Evolutionary conservation across 2,888 invertebrate genomes (phyloP), one percentile per base, ranked within the genome.

Genomic region (Electrophaes corylata): DNA sequence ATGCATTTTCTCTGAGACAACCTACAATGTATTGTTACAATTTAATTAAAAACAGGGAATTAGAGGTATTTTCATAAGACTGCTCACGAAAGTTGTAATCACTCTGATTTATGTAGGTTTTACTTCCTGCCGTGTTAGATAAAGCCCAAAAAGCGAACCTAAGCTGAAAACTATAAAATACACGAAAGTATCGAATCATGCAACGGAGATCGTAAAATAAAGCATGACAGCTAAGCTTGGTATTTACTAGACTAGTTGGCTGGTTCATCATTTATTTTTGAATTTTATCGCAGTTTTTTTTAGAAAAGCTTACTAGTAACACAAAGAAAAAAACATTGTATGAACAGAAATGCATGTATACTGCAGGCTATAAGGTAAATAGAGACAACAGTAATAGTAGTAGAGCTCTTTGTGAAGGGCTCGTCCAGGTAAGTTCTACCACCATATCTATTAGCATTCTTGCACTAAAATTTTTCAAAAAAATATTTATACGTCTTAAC

Each of bases 161-260:
- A 35, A 20, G 33, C 56, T 18, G 43, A 61, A 62, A 63, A 64
- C 64, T 71, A 65, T 64, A 65, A 61, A 61, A 64, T 48, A 52
- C 57, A 59, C 57, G 57, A 63, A 66, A 65, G 62, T 67, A 71
- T 60, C 58, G 57, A 52, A 69, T 61, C 75, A 75, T 72, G 75
- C 75, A 57, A 73, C 60, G 54, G 59, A 55, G 53, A 66, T 64
- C 66, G 58, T 64, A 66, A 66, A 69, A 66, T 65, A 52, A 64
- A 61, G 57, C 54, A 44, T 43, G 31, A 26, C 12, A 31, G 23
- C 19, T 26, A 40, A 41, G 41, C 33, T 33, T 18, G 14, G 29
- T 14, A 19, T 20, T 46, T 16, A 23, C 20, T 20, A 4, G 1
- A 6, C 19, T 41, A n/a, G n/a, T n/a, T n/a, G 35, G 35, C 43